Conservation (phyloP, 2,797 vertebrate genomes). For the Bryconaethiops microstoma region DNA sequence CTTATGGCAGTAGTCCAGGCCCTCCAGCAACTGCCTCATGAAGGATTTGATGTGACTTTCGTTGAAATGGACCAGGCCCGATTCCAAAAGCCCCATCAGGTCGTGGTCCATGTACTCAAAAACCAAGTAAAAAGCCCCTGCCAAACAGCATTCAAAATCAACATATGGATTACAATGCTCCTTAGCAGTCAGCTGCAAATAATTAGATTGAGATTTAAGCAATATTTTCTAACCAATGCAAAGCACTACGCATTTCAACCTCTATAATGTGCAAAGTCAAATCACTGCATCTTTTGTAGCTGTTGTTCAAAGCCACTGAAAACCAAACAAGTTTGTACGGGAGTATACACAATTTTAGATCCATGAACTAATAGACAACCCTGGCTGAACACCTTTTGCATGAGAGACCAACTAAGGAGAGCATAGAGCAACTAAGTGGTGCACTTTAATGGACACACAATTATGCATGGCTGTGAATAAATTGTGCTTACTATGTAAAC, state of each 20-base stretch:
- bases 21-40: conserved; percentile 99
- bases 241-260: no score
- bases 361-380: background rate
- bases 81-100: conserved; percentile 98
- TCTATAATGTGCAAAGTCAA: background rate
- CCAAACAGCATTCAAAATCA: conserved; percentile 6
- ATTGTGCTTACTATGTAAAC: background rate
- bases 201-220: background rate
- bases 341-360: background rate
- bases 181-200: background rate
- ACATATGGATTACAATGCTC: background rate
- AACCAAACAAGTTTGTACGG: no score
- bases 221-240: background rate
- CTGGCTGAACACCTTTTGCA: background rate
- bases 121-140: conserved; percentile 98
- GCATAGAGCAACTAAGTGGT: background rate
- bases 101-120: conserved; percentile 99
- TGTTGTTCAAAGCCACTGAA: no score
- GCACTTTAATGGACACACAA: no score
- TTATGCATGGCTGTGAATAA: background rate
- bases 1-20: conserved; percentile 98
- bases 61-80: conserved; percentile 96
- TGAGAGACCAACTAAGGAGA: no score
- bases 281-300: background rate
- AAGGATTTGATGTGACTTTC: conserved; percentile 98